phyloP scores from a whole-genome alignment of 2,888 invertebrate genomes.

The Mesorhabditis spiculigera region DNA sequence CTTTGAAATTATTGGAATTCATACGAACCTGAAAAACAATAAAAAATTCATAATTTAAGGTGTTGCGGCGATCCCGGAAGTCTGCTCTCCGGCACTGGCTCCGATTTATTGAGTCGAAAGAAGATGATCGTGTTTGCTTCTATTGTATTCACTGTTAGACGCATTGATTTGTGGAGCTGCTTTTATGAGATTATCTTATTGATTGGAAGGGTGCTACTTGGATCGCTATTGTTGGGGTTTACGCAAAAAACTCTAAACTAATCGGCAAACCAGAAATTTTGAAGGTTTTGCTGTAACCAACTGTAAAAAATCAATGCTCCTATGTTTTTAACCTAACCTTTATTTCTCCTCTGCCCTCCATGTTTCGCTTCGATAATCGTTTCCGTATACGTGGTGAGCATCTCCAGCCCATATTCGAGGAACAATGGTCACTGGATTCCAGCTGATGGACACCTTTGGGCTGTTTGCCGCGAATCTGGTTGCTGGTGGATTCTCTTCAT shows the following conservation, averaged over 20 bases:
- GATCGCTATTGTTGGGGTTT: too few relatives aligned
- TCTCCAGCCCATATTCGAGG: slow-evolving; percentile 63
- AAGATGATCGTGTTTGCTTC: slow-evolving; percentile 62
- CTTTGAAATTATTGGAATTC: background rate
- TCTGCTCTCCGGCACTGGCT: slow-evolving; percentile 59
- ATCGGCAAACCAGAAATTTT: too few relatives aligned
- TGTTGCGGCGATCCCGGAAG: slow-evolving; percentile 41
- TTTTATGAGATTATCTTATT: slow-evolving; percentile 30
- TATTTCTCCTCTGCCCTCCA: too few relatives aligned
- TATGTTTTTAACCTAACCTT: too few relatives aligned
- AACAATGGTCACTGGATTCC: slow-evolving; percentile 37
- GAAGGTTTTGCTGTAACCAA: too few relatives aligned
- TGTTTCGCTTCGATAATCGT: slow-evolving; percentile 61
- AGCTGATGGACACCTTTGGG: slow-evolving; percentile 64
- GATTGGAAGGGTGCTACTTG: slow-evolving; percentile 38
- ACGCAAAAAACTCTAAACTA: too few relatives aligned
- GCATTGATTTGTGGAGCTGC: slow-evolving; percentile 58
- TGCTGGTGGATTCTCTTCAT: slow-evolving; percentile 63
- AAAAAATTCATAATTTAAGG: too few relatives aligned
- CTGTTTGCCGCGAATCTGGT: slow-evolving; percentile 63
- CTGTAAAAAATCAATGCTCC: too few relatives aligned
- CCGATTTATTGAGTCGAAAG: slow-evolving; percentile 64
- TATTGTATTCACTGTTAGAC: slow-evolving; percentile 62
- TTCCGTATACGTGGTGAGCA: slow-evolving; percentile 66
- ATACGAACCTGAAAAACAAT: too few relatives aligned